These are phyloP conservation scores for Osmoderma eremita DNA, from an alignment of 2,888 invertebrate genomes.

Conservation along the genomic window DNA sequence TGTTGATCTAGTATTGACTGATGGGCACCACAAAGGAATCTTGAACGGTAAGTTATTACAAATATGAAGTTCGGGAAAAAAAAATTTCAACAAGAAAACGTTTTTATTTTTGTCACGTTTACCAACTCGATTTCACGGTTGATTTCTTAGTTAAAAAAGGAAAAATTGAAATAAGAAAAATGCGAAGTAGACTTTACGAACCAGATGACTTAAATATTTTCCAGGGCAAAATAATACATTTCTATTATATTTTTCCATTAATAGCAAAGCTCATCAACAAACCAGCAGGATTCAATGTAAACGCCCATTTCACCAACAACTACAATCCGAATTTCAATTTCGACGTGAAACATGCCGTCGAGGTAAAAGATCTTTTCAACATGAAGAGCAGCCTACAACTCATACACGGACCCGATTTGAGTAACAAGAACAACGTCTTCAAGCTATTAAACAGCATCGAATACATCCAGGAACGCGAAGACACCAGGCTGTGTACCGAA, in stretches of 20 bases:
- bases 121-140: too few relatives aligned
- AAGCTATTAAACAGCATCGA: slow-evolving; percentile 58
- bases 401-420: slow-evolving; percentile 71
- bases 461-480: slow-evolving; percentile 57
- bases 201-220: too few relatives aligned
- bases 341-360: slow-evolving; percentile 65
- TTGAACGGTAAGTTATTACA: slow-evolving; percentile 60
- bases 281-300: slow-evolving; percentile 62
- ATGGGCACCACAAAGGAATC: slow-evolving; percentile 64
- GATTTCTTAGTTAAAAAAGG: too few relatives aligned
- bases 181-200: too few relatives aligned
- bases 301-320: slow-evolving; percentile 68
- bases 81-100: too few relatives aligned
- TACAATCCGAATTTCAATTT: slow-evolving; percentile 72
- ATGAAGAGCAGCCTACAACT: slow-evolving; percentile 60
- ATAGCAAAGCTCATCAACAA: slow-evolving; percentile 55
- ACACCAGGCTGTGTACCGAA: slow-evolving; percentile 66
- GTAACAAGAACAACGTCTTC: slow-evolving; percentile 68
- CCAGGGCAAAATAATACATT: too few relatives aligned
- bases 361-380: slow-evolving; percentile 38
- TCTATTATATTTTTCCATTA: neutral
- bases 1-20: slow-evolving; percentile 66
- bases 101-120: too few relatives aligned
- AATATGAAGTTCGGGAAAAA: too few relatives aligned
- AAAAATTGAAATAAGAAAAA: too few relatives aligned